Evolutionary conservation across 2,888 invertebrate genomes (phyloP), one percentile per base, ranked within the genome.

Genomic region (Drosophila subquinaria): DNA sequence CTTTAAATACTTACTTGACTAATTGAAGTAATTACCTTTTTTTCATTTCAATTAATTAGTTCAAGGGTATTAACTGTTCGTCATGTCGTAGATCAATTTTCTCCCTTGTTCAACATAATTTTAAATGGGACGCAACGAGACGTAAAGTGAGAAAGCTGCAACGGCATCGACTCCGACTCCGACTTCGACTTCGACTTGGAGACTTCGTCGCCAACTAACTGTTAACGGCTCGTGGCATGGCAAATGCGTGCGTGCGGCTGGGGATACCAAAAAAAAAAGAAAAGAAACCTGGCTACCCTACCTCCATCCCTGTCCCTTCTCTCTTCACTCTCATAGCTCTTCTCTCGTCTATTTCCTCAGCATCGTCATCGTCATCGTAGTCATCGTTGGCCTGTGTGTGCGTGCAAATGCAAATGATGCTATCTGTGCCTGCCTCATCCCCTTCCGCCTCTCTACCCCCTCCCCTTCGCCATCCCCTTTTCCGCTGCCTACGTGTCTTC

Each of bases 91-190:
- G n/a, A 3, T 38, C 2, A 1, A 13, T 38, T 42, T 40, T 23
- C 51, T 0, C 40, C 61, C 52, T 66, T 69, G 73, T 80, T 69
- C 90, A 85, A 73, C 88, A 84, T 84, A 88, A 84, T 84, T 84
- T 84, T 89, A 88, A 84, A 84, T 84, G 84, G 90, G 80, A 89
- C 90, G 84, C 90, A 84, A 88, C 84, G 84, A 89, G 86, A 89
- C 84, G 84, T 88, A 88, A 84, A 88, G 84, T 85, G 90, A 73
- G 90, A 88, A 89, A 76, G 73, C 89, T 85, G 88, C 82, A 78
- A 48, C 66, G 59, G 36, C 76, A 67, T 43, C 57, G 63, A 61
- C 61, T 35, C 38, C 13, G 36, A 36, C 13, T 13, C 5, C 13
- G 36, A 36, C 13, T n/a, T 38, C n/a, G 38, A 30, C 8, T 30